Base-by-base conservation (phyloP, 2,888 invertebrate genomes). In the Noctua janthe region DNA sequence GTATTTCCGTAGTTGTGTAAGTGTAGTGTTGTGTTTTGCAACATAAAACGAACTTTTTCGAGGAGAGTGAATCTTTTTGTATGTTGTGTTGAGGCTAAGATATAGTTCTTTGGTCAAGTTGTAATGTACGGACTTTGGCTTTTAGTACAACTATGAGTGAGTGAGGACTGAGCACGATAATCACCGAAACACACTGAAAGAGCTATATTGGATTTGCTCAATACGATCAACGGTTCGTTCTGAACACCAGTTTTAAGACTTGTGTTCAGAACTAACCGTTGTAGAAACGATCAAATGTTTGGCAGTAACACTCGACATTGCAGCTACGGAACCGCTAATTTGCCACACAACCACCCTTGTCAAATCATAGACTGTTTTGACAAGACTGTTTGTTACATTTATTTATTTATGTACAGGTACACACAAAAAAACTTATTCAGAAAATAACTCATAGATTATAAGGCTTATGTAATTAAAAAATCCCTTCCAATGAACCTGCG, bases 1-100 rank as follows among this genome's bases (percentile, higher is more conserved):
- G 82, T 80, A 35, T 35, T 23, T n/a, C 1, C 35, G 59, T 76
- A 17, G n/a, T n/a, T 66, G 66, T 39, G 66, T 10, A 13, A 11
- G 23, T 59, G 56, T 10, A 59, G n/a, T 11, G 29, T 64, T 35
- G 35, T 43, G 67, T 43, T 67, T 23, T 67, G 13, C 13, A 2
- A 15, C 15, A 7, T 47, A 43, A 13, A 43, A 13, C 13, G 23
- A 69, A 69, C 15, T 47, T 47, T n/a, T 15, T n/a, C 8, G n/a
- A n/a, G 15, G 1, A 47, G n/a, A n/a, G n/a, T n/a, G 47, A 47
- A 15, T 47, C 15, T 47, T n/a, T 69, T 47, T 29, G n/a, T 69
- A 17, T 47, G 47, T 47, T 69, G n/a, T 67, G 1, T n/a, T 69
- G 15, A 47, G 15, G n/a, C n/a, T 15, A 23, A 6, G 23, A 23